Evolutionary conservation across 2,113 vertebrate species (phyloP), one percentile per base, ranked within the genome.

Genomic region (Stegostoma tigrinum): DNA sequence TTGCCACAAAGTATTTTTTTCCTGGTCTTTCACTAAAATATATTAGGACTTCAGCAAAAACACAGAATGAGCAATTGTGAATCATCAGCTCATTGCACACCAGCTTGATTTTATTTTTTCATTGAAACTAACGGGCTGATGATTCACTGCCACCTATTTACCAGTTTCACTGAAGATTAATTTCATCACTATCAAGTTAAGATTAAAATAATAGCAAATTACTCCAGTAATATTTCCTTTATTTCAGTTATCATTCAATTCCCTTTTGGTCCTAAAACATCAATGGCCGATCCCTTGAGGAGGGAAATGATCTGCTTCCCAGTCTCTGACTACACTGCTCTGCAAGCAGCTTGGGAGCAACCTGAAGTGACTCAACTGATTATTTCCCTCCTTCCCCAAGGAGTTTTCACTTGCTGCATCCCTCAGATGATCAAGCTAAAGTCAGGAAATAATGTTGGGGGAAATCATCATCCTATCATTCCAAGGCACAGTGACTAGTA

Each of bases 361-460:
- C 67, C 67, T 70, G 89, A 93, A 45, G 94, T 94, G 94, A 95
- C 67, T 95, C 42, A 95, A 48, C 23, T 72, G 67, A 95, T 95
- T 95, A 75, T 95, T 95, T 95, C 4, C 5, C 38, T 95, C 24
- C 67, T 72, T 70, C 67, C 67, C 67, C 52, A 19, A 30, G 94
- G 94, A 95, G 68, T 5, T 95, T 72, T 45, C 68, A 95, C 94
- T 72, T 72, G 67, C 68, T 95, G 94, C 94, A 48, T 95, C 24
- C 94, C 94, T 42, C 42, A 48, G 67, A 95, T 30, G 67, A 95
- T 72, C 91, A 68, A 68, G 45, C 38, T 38, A 94, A 48, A 94
- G 66, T 45, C 91, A 42, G 91, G 66, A 70, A 42, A 66, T 94
- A 45, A 42, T 34, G 66, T 68, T 67, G 38, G 91, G 91, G 91